phyloP scores from a whole-genome alignment of 1,140 invertebrate genomes.

The Aplysia californica region DNA sequence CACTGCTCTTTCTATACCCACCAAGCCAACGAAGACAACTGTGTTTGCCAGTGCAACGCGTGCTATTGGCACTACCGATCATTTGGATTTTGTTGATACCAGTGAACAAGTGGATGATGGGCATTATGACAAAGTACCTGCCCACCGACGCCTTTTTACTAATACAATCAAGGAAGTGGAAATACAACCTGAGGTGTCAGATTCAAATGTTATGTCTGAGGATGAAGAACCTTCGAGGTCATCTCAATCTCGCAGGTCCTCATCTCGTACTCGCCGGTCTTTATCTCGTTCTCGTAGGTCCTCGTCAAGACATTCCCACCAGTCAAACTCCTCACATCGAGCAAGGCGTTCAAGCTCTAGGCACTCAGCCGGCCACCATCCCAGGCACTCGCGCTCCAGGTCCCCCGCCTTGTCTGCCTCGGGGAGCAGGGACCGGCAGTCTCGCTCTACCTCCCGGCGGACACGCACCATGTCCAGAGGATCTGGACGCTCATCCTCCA shows the following conservation, averaged over 20 bases:
- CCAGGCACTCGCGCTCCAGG: slow-evolving; percentile 17
- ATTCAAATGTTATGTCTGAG: background rate
- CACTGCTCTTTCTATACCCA: slow-evolving; percentile 51
- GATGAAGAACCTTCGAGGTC: background rate
- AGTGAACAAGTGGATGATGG: background rate
- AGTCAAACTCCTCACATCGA: background rate
- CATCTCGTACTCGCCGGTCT: no score
- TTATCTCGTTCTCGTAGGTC: background rate
- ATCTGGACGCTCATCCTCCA: slow-evolving; percentile 42
- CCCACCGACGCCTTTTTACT: slow-evolving; percentile 63
- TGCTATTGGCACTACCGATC: slow-evolving; percentile 9
- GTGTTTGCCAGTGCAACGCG: slow-evolving; percentile 18
- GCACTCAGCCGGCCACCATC: background rate
- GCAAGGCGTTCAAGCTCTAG: background rate
- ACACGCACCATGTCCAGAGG: slow-evolving; percentile 30
- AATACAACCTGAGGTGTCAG: background rate
- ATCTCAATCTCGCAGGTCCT: background rate
- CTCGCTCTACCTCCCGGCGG: background rate
- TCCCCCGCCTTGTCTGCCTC: slow-evolving; percentile 49
- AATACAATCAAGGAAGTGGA: slow-evolving; percentile 60
- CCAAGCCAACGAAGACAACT: slow-evolving; percentile 34
- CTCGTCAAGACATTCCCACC: background rate
- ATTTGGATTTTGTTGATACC: background rate
- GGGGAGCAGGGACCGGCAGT: slow-evolving; percentile 10
- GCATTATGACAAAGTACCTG: slow-evolving; percentile 55